Percentiles rank a stretch among this genome's conserved stretches.
These are phyloP conservation scores for Erebia ligea DNA, from an alignment of 2,888 invertebrate genomes.

Conservation along the genomic window DNA sequence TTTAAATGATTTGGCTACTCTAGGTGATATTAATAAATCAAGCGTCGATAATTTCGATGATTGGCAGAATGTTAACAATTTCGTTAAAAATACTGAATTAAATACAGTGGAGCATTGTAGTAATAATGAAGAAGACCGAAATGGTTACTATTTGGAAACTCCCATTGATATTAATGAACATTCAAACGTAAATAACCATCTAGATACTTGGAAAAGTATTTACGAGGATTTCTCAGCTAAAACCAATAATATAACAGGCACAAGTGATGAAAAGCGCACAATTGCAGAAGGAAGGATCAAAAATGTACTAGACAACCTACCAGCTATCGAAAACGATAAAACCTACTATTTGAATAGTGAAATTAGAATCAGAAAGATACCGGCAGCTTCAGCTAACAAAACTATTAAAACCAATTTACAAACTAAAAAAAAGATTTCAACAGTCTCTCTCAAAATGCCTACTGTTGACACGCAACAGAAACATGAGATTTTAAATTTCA, in stretches of 20 bases:
- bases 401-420: background rate
- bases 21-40: background rate
- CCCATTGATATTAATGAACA: background rate
- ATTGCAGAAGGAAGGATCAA: background rate
- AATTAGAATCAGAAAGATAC: background rate
- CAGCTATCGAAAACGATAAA: background rate
- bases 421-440: background rate
- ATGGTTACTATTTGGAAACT: background rate
- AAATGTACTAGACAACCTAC: conserved; percentile 31
- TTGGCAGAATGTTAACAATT: background rate
- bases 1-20: background rate
- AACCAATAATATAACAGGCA: background rate
- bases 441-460: background rate
- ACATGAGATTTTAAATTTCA: background rate
- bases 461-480: background rate
- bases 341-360: background rate
- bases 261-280: background rate
- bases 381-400: background rate
- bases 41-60: background rate
- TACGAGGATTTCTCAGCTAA: background rate
- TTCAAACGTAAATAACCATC: background rate
- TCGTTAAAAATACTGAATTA: background rate
- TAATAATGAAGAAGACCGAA: background rate
- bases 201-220: conserved; percentile 4
- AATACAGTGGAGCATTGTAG: background rate